Evolutionary conservation across 2,113 vertebrate genomes (phyloP).

Genomic region (Cyanoramphus novaezelandiae): DNA sequence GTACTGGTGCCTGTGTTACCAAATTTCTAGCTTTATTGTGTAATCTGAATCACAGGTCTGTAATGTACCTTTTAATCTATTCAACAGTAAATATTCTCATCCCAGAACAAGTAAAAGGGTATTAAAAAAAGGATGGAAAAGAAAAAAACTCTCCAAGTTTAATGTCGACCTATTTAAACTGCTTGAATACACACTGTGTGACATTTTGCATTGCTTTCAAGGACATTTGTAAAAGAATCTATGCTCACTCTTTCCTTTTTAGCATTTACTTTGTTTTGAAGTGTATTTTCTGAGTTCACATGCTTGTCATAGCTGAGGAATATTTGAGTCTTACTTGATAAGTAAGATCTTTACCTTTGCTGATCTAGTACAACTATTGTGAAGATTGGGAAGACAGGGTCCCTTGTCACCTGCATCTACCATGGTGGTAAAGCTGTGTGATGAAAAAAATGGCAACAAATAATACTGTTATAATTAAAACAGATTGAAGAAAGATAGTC

Average conservation of each 20-base stretch:
- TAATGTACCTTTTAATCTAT: background rate
- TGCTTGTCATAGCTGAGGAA: background rate
- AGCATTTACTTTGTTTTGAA: background rate
- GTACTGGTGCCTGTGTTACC: background rate
- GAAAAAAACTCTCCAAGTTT: too few relatives aligned
- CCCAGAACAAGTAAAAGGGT: background rate
- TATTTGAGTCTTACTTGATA: background rate
- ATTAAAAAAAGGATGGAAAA: too few relatives aligned
- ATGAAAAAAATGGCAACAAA: background rate
- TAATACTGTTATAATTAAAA: background rate
- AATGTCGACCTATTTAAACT: background rate
- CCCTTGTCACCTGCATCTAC: background rate
- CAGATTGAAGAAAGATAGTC: background rate
- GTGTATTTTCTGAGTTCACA: slow-evolving; percentile 12
- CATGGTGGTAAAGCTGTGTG: background rate
- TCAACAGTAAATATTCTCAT: background rate
- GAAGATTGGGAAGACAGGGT: background rate
- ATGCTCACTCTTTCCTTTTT: background rate
- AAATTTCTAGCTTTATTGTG: background rate
- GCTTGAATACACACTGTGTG: background rate
- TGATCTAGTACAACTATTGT: background rate
- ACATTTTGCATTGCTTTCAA: background rate
- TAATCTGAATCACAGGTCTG: background rate
- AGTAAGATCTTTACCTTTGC: slow-evolving; percentile 24
- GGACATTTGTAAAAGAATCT: background rate